Base-by-base conservation (phyloP, 37 sponge, comb jelly and placozoan genomes). In the Petrosia ficiformis region DNA sequence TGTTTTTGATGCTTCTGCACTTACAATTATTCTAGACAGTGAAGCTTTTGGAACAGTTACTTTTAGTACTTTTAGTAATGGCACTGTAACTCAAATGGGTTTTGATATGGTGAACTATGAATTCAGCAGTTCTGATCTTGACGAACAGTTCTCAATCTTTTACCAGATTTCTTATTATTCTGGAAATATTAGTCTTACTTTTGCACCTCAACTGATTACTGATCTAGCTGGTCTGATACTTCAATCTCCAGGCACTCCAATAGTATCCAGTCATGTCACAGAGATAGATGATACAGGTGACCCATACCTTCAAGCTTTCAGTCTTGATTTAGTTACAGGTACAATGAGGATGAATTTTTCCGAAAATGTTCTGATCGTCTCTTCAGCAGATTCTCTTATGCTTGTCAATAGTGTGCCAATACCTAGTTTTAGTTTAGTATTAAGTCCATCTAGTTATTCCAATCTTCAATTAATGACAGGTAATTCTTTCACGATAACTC, bases 141-240 rank as follows among this genome's bases (percentile, higher is more conserved):
- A 14, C 4, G 3, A 22, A 3, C 26, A 60, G 19, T 63, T 76
- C 4, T 10, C 29, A 4, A 34, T 35, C 31, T 39, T 38, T 11
- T 76, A 61, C n/a, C 36, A 36, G 25, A 34, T 21, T 21, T 65
- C 77, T 8, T 59, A 59, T 21, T 59, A 30, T 44, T 36, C 37
- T 32, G 77, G 77, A 3, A 38, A 37, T 34, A 29, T 76, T 1
- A 41, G 44, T 4, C 22, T 76, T 16, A 19, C 41, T 2, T 8
- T 64, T n/a, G 77, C 29, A 26, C 44, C 2, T 25, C 44, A 63
- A 1, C 30, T 76, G 21, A 37, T 61, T 35, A 22, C 44, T 8
- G 77, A 76, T 39, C n/a, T 76, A 36, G 63, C 42, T 76, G 44
- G 44, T 2, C 60, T 42, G 60, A 22, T 39, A 42, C 22, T 76